Base-by-base conservation (phyloP, 2,797 vertebrate species). In the Melanotaenia parkinsoni region DNA sequence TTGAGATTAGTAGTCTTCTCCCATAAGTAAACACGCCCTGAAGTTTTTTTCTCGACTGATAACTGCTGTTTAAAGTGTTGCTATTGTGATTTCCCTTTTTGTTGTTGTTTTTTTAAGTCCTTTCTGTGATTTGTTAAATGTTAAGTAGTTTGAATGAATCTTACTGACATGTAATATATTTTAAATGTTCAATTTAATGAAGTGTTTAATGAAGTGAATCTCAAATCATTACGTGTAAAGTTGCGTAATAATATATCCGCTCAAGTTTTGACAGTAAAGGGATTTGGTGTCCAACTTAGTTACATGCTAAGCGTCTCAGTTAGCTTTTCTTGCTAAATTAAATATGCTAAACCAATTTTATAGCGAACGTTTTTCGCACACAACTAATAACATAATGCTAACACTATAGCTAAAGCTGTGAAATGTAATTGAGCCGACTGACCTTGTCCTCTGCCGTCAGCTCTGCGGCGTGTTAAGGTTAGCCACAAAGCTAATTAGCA, bases 401-500 rank as follows among this genome's bases (percentile, higher is more conserved):
- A 76, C 64, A 1, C 12, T 67, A 72, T 82, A 85, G 85, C 75
- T 3, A 4, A 37, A 33, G 45, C 4, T 58, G 58, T 28, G 28
- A 33, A 22, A 43, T 33, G 73, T 80, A 12, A 43, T 47, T 30
- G 70, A 69, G 80, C 61, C 47, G 45, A 9, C 86, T 93, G 91
- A 93, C 92, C 92, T 93, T 93, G 92, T 86, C 84, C 71, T 70
- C 54, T 57, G 6, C 56, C 33, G 58, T 51, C 63, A 56, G 80
- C 65, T 51, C 63, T 47, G 78, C 77, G 37, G 74, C 72, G 73
- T 83, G 88, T 87, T 87, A 73, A 53, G 12, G 70, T 82, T 87
- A 84, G 88, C 85, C 4, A 24, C 11, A 35, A 47, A 58, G 92
- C 90, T 89, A 91, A 78, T 18, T 1, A n/a, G 90, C 88, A 83